phyloP scores from a whole-genome alignment of 2,888 invertebrate species.

The Trypoxylon attenuatum region DNA sequence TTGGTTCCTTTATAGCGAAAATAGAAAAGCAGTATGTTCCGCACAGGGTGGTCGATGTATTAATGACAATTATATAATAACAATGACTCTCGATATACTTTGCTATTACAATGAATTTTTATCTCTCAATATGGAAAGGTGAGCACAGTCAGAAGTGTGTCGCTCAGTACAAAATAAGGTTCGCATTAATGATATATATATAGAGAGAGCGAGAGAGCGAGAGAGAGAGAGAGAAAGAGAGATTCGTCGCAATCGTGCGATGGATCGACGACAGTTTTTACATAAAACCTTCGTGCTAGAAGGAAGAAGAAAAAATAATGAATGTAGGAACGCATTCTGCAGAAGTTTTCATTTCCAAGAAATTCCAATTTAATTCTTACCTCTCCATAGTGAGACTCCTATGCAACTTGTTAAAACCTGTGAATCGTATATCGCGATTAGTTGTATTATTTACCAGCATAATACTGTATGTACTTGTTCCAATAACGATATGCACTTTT shows the following conservation, averaged over 20 bases:
- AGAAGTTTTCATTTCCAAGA: slow-evolving; percentile 19
- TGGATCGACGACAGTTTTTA: slow-evolving; percentile 1
- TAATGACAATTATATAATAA: slow-evolving; percentile 40
- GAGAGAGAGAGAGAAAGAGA: no score
- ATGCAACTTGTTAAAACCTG: slow-evolving; percentile 51
- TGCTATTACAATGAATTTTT: slow-evolving; percentile 49
- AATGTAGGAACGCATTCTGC: slow-evolving; percentile 6
- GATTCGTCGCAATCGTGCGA: slow-evolving; percentile 14
- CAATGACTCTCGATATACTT: slow-evolving; percentile 42
- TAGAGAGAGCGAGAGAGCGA: no score
- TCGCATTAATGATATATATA: slow-evolving; percentile 11
- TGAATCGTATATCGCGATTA: slow-evolving; percentile 55
- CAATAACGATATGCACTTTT: slow-evolving; percentile 60
- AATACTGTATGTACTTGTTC: slow-evolving; percentile 63
- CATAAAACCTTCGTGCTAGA: not conserved
- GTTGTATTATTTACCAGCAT: slow-evolving; percentile 59
- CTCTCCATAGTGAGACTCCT: slow-evolving; percentile 56
- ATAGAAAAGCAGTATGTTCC: slow-evolving; percentile 28
- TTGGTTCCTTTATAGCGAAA: slow-evolving; percentile 37
- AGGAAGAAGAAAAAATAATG: no score
- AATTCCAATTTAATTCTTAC: slow-evolving; percentile 41
- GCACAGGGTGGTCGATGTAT: slow-evolving; percentile 37
- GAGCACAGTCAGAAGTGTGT: slow-evolving; percentile 40
- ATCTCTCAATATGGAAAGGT: slow-evolving; percentile 56
- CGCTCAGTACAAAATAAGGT: slow-evolving; percentile 42